Conservation (phyloP, 1,140 invertebrate species). For the Mesaphorura yosii region DNA sequence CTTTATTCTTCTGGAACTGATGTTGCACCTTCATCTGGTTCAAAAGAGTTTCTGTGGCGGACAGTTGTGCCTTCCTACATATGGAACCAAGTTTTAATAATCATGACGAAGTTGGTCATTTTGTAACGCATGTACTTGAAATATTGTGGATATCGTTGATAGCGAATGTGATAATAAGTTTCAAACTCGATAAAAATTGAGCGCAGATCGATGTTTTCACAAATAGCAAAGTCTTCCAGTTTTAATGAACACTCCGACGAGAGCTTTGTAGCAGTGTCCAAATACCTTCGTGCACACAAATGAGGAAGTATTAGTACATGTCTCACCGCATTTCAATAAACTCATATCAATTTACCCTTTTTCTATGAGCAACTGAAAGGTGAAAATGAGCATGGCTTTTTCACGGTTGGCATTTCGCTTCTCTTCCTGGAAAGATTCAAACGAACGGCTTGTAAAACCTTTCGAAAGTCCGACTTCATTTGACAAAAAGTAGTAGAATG, state of each 20-base stretch:
- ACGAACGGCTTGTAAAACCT: not conserved
- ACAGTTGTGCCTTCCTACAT: conserved; percentile 1
- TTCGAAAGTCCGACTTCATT: not conserved
- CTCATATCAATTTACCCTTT: conserved; percentile 20
- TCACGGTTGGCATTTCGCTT: conserved; percentile 22
- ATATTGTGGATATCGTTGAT: conserved; percentile 71
- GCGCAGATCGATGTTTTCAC: conserved; percentile 82
- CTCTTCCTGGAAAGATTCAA: conserved; percentile 20
- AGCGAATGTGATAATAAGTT: conserved; percentile 71
- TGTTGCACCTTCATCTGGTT: conserved; percentile 2
- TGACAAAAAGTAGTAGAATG: not conserved
- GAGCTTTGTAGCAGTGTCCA: conserved; percentile 48
- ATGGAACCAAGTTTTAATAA: no score
- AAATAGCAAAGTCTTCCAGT: conserved; percentile 56
- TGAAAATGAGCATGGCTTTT: conserved; percentile 23
- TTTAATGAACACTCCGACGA: conserved; percentile 54
- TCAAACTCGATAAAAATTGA: conserved; percentile 78
- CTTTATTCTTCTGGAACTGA: not conserved
- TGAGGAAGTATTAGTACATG: not conserved
- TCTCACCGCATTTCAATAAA: not conserved
- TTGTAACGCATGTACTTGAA: conserved; percentile 52
- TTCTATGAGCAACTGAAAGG: conserved; percentile 24
- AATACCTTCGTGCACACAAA: conserved; percentile 37
- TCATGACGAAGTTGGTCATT: no score
- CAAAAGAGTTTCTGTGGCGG: not conserved